Percentiles rank a stretch among this genome's conserved stretches.
phyloP scores from a whole-genome alignment of 2,113 vertebrate genomes.

The Apodemus sylvaticus region DNA sequence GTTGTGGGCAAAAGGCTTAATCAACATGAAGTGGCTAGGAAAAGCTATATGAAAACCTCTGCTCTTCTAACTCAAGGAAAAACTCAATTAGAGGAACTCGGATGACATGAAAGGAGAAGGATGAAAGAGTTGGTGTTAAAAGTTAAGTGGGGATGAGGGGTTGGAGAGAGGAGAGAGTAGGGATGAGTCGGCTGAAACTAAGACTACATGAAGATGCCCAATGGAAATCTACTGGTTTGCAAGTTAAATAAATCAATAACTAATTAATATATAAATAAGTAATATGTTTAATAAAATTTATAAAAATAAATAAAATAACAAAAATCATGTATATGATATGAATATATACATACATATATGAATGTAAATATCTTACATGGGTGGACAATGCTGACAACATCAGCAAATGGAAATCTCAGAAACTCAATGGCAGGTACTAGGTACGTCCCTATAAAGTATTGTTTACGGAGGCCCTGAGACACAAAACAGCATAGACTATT shows the following conservation, averaged over 20 bases:
- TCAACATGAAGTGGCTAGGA: not conserved
- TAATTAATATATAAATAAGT: not conserved
- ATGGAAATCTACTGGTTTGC: not conserved
- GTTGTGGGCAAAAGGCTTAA: not conserved
- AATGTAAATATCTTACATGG: not conserved
- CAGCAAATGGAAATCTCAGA: not conserved
- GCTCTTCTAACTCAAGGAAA: not conserved
- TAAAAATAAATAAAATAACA: not conserved
- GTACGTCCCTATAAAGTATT: not conserved
- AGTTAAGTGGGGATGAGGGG: not conserved
- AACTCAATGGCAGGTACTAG: not conserved
- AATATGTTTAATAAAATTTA: not conserved
- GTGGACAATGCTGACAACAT: not conserved
- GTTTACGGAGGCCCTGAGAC: not conserved
- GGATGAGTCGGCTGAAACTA: not conserved
- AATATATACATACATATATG: not conserved
- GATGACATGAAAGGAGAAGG: not conserved
- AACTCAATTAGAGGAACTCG: not conserved
- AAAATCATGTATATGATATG: too few relatives aligned
- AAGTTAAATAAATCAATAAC: not conserved
- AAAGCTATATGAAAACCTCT: not conserved
- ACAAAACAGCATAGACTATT: not conserved
- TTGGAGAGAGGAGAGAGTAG: not conserved
- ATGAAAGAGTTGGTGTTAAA: not conserved
- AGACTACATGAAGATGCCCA: not conserved